phyloP scores from a whole-genome alignment of 2,888 invertebrate species.

The Oasisia sp. region DNA sequence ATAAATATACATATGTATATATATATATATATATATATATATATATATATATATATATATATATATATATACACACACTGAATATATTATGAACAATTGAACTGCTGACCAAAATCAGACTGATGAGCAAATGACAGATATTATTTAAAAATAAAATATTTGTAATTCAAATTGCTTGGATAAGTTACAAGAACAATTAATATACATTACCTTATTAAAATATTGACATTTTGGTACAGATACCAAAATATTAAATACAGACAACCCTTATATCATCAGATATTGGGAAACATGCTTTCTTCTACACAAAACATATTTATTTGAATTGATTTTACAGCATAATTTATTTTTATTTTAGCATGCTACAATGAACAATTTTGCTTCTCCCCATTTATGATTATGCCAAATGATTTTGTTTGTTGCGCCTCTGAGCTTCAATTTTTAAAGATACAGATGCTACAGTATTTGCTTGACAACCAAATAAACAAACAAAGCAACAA shows the following conservation, averaged over 20 bases:
- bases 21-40: constrained; percentile 4
- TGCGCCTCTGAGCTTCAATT: no score
- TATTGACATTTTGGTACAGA: neutral
- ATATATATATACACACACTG: neutral
- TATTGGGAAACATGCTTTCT: no score
- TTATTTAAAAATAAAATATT: neutral
- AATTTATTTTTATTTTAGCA: no score
- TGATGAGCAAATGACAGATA: neutral
- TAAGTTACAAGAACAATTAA: neutral
- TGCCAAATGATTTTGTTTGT: no score
- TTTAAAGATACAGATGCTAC: no score
- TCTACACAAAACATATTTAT: no score
- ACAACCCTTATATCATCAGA: no score
- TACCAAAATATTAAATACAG: no score
- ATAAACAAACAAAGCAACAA: neutral
- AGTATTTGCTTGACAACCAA: neutral
- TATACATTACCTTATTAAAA: neutral
- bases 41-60: neutral
- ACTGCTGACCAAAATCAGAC: neutral
- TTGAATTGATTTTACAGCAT: no score
- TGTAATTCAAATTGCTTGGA: neutral
- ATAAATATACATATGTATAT: no score
- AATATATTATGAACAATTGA: neutral
- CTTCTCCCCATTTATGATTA: no score
- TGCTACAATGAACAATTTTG: no score